Base-by-base conservation (phyloP, 2,797 vertebrate species). In the Anguilla megastoma region DNA sequence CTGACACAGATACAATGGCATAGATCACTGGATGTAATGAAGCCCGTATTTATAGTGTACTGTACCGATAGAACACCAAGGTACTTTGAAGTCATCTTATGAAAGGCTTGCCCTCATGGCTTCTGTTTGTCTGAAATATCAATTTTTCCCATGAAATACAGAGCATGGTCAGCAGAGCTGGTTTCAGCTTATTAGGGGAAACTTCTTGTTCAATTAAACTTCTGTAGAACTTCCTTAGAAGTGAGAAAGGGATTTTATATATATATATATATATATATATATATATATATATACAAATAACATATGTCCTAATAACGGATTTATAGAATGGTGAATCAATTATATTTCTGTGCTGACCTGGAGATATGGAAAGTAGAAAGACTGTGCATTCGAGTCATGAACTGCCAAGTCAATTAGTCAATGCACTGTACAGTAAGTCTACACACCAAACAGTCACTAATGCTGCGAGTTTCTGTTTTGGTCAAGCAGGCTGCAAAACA, bases 391-490 rank as follows among this genome's bases (percentile, higher is more conserved):
- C 3, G 21, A 82, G 41, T 82, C 24, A 48, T 50, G 79, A 45
- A 50, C 18, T 82, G 41, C 41, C 79, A 48, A 82, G 79, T 82
- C 76, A 48, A 50, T 82, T 82, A 50, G 79, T 82, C 79, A 50
- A 82, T 82, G 41, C 16, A 79, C 14, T 50, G 74, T 71, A 54
- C 58, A 63, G 16, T 52, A 54, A 89, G 84, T 87, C 88, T 87
- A 87, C 80, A 76, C 50, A 60, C 63, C 80, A 89, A 84, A 60
- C 82, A 84, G 83, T 16, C 66, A 58, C 84, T 74, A 74, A 74
- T 3, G 30, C 21, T 24, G 41, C 12, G 7, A 0, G 76, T 80
- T 21, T 45, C 18, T 16, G 41, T 45, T 80, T 7, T 21, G 14
- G 76, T 48, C 41, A 21, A 79, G 52, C 36, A 5, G 24, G 60